These are phyloP conservation scores for Agrochola lota DNA, from an alignment of 2,888 invertebrate genomes.

Conservation along the genomic window DNA sequence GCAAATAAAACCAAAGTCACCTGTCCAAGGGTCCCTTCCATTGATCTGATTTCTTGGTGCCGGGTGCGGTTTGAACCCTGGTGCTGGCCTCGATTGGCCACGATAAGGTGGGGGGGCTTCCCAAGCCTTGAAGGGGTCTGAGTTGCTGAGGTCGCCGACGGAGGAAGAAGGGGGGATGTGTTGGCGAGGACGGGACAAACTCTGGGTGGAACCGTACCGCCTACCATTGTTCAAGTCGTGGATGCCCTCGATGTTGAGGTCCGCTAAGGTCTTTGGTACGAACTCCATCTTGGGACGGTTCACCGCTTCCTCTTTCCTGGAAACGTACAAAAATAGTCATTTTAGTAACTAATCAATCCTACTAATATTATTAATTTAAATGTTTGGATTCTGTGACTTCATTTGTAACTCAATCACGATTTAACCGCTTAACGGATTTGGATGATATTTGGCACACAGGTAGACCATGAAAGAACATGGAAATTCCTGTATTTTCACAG, in stretches of 20 bases:
- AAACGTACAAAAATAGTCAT: background rate
- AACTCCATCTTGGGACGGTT: conserved; percentile 97
- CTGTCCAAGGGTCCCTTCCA: conserved; percentile 91
- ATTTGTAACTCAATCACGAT: background rate
- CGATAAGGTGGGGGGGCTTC: conserved; percentile 74
- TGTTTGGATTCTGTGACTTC: background rate
- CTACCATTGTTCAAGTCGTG: conserved; percentile 93
- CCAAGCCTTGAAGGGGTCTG: conserved; percentile 86
- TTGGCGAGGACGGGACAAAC: conserved; percentile 83
- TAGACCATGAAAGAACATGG: background rate
- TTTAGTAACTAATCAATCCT: background rate
- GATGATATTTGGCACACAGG: background rate
- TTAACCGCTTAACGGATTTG: background rate
- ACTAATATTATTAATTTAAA: background rate
- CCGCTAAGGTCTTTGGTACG: conserved; percentile 96
- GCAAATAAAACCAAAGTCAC: conserved; percentile 90
- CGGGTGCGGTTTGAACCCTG: conserved; percentile 82
- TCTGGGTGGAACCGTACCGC: conserved; percentile 89
- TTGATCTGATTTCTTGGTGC: conserved; percentile 85
- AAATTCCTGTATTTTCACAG: no score
- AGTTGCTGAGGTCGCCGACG: conserved; percentile 82
- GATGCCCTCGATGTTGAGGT: conserved; percentile 95
- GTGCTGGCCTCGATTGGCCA: conserved; percentile 70
- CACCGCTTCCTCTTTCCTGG: conserved; percentile 96
- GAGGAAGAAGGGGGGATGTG: conserved; percentile 82